Evolutionary conservation across 1,140 invertebrate species (phyloP).

Genomic region (Brachionus rubens): DNA sequence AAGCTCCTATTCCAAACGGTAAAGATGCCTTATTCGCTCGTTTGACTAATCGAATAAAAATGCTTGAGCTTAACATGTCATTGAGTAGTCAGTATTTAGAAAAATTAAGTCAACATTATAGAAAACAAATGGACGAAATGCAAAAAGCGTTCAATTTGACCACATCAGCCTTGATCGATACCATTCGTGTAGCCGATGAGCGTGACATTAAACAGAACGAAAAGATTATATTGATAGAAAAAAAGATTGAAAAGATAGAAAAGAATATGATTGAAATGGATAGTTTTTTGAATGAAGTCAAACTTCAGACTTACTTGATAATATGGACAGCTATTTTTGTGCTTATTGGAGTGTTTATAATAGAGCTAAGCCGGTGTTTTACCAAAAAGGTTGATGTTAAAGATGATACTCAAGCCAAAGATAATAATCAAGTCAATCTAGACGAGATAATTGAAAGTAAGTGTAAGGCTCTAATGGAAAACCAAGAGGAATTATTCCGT

Average conservation of each 20-base stretch:
- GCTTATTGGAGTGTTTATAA: not conserved
- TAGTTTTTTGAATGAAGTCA: not conserved
- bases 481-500: not conserved
- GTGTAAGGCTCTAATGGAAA: not conserved
- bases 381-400: not conserved
- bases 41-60: slow-evolving; percentile 22
- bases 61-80: slow-evolving; percentile 86
- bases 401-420: not conserved
- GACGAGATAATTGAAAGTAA: not conserved
- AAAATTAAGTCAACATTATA: slow-evolving; percentile 82
- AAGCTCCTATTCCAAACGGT: not conserved
- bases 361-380: not conserved
- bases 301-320: slow-evolving; percentile 1
- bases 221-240: slow-evolving; percentile 29
- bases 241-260: slow-evolving; percentile 36
- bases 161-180: slow-evolving; percentile 70
- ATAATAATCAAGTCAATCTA: not conserved
- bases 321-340: not conserved
- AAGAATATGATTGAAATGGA: not conserved
- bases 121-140: slow-evolving; percentile 89
- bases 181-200: slow-evolving; percentile 69
- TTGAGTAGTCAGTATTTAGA: slow-evolving; percentile 86
- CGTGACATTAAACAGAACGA: slow-evolving; percentile 61
- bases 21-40: slow-evolving; percentile 23
- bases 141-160: slow-evolving; percentile 76